Base-by-base conservation (phyloP, 2,888 invertebrate species). In the Phorcus lineatus region DNA sequence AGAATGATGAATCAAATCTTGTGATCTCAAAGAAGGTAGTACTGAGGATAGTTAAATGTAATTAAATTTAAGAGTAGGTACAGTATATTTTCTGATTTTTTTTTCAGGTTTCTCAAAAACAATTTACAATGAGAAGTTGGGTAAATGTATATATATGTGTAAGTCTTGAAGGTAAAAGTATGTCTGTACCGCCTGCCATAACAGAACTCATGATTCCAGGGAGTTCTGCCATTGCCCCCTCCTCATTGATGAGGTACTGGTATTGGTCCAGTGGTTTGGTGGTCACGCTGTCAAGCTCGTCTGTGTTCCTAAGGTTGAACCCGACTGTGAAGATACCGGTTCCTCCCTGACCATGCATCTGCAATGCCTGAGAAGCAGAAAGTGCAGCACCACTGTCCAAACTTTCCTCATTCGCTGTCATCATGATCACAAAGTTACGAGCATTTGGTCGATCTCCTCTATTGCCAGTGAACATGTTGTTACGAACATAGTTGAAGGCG, bases 321-420 rank as follows among this genome's bases (percentile, higher is more conserved):
- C 91, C 91, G 70, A 91, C 86, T 28, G 87, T 86, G 80, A 88
- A 91, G 77, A 89, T 84, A 24, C 87, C 85, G 4, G 87, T 86
- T 0, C 89, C 90, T 9, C 13, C 47, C 28, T 76, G 28, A 54
- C 74, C 78, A 47, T 47, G 47, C 7, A 47, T 6, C 76, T 84
- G 82, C n/a, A 85, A 83, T 17, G 82, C 79, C 16, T 75, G 67
- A n/a, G 85, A 83, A 31, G 84, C 81, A 31, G 74, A 75, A 31
- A 76, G 67, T 11, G 80, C 77, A 6, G 66, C 62, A 11, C 57
- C 79, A 24, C 78, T 76, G 70, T 78, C 80, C 70, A 80, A 75
- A 79, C 83, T 83, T 52, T 74, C 79, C 57, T 85, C 85, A 77
- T 84, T 85, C 31, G 84, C 89, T 24, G 90, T 89, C 74, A 90